phyloP scores from a whole-genome alignment of 2,888 invertebrate genomes.

The Drosophila bunnanda region DNA sequence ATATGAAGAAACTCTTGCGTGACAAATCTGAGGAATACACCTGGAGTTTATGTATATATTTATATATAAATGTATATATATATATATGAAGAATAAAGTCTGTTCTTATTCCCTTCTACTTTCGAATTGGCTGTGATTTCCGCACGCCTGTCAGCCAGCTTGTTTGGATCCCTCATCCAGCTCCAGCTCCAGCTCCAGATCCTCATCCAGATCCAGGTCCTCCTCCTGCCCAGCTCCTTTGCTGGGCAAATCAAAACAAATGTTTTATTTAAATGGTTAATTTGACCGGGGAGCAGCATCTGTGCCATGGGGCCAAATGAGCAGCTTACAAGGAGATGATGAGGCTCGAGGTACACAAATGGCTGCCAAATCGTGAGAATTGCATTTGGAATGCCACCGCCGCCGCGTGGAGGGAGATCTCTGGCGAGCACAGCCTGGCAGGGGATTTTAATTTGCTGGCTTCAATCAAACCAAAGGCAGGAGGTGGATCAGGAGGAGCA shows the following conservation, averaged over 20 bases:
- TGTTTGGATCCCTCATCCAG: neutral
- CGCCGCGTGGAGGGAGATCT: constrained; percentile 1
- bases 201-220: neutral
- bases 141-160: constrained; percentile 38
- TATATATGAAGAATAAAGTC: neutral
- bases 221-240: neutral
- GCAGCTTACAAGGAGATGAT: constrained; percentile 72
- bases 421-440: constrained; percentile 12
- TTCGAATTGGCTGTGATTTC: constrained; percentile 10
- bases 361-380: constrained; percentile 75
- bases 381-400: constrained; percentile 54
- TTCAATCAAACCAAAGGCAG: constrained; percentile 68
- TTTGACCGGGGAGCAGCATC: constrained; percentile 57
- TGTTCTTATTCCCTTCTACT: constrained; percentile 2
- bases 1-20: constrained; percentile 8
- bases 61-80: neutral
- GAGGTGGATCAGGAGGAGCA: neutral
- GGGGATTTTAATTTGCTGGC: constrained; percentile 70
- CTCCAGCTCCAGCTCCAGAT: neutral
- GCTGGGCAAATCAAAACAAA: constrained; percentile 69
- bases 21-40: constrained; percentile 13
- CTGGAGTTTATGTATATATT: neutral
- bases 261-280: constrained; percentile 77
- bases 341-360: constrained; percentile 61
- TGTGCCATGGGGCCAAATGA: constrained; percentile 60